Base-by-base conservation (phyloP, 2,888 invertebrate species). In the Hecatera dysodea region DNA sequence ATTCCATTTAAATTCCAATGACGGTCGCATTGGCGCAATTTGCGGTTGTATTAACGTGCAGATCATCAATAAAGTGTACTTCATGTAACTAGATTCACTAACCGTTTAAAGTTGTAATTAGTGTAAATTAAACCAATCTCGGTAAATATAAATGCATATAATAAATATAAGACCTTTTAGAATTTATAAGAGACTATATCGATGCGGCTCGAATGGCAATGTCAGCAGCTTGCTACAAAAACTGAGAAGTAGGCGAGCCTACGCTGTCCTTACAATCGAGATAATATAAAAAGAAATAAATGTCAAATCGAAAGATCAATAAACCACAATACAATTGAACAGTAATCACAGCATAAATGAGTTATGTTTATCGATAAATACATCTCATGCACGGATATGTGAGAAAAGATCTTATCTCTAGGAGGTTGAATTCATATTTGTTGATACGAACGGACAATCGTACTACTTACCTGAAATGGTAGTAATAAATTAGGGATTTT, bases 271-370 rank as follows among this genome's bases (percentile, higher is more conserved):
- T 64, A 72, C 44, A 69, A 64, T 60, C 44, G 52, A 67, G 22
- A 75, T 33, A 82, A 33, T n/a, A 12, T 50, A 84, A 83, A 88
- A 86, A 82, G 62, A 86, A 85, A 84, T 83, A 87, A 86, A 88
- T 84, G 83, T 90, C 88, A 89, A 90, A 89, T 87, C 84, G 85
- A 83, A 87, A 89, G 88, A 86, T 85, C 88, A 87, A 90, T 92
- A 91, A 92, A 91, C 89, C 85, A 81, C 86, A 89, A 86, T 78
- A 90, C 90, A 87, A 88, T 89, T 87, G 89, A 88, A 88, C 86
- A 88, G 87, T 86, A 75, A 81, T 79, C 81, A 76, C 74, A 75
- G 63, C 42, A 80, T 73, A 74, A 80, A 84, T 84, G 88, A 89
- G 89, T 89, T 83, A 72, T 85, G 87, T 80, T 88, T 90, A 90